A percentile compares a stretch with the other conserved stretches of the same genome.
These are phyloP conservation scores for Ennomos erosarius DNA, from an alignment of 2,888 invertebrate species.

Conservation along the genomic window DNA sequence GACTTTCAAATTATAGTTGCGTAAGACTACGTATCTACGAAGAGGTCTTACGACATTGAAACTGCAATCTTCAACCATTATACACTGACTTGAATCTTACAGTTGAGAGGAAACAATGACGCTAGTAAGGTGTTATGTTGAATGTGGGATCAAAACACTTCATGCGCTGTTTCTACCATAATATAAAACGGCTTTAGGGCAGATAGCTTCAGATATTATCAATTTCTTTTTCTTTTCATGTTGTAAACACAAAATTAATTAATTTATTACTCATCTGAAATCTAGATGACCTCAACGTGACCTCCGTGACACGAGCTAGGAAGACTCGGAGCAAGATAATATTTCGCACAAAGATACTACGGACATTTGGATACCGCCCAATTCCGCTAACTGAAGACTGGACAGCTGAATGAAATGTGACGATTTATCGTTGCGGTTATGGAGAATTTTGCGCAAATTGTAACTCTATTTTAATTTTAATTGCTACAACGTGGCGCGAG, in stretches of 20 bases:
- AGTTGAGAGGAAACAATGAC: no score
- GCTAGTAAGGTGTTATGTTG: no score
- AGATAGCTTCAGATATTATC: no score
- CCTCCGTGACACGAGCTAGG: slow-evolving; percentile 15
- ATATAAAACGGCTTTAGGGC: no score
- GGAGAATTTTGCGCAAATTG: slow-evolving; percentile 22
- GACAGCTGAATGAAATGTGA: slow-evolving; percentile 37
- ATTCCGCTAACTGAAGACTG: slow-evolving; percentile 26
- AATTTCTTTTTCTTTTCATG: no score
- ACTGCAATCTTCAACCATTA: no score
- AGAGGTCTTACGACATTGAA: no score
- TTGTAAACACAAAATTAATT: not conserved
- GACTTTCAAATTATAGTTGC: no score
- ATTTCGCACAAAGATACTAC: slow-evolving; percentile 14
- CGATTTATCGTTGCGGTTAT: slow-evolving; percentile 28
- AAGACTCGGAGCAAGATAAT: slow-evolving; percentile 15
- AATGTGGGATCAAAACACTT: no score
- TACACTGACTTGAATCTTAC: no score
- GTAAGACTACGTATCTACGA: no score
- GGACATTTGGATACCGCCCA: slow-evolving; percentile 41
- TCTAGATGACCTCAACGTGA: slow-evolving; percentile 15
- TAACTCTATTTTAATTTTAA: slow-evolving; percentile 2
- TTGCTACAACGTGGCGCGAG: not conserved
- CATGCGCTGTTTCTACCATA: no score
- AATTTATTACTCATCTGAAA: not conserved